Conservation (phyloP, 2,113 vertebrate genomes). For the Syngnathoides biaculeatus region DNA sequence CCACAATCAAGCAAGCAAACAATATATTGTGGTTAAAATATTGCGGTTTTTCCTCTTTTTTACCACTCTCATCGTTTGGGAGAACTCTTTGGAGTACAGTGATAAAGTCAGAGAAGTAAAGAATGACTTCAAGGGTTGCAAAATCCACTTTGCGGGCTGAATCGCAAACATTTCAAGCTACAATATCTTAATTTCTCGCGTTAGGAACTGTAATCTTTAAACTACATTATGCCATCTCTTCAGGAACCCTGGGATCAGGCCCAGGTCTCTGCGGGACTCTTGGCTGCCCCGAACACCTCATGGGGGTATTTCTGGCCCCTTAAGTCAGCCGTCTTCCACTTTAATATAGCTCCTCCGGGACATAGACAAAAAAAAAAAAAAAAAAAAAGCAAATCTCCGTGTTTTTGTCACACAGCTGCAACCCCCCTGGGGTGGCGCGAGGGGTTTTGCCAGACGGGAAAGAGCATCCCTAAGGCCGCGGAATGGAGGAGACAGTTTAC, state of each 20-base stretch:
- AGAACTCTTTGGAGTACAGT: background rate
- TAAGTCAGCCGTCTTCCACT: constrained; percentile 12
- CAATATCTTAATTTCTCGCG: background rate
- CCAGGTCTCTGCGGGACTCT: constrained; percentile 25
- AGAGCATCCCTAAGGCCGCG: background rate
- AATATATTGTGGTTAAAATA: background rate
- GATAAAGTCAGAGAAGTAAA: background rate
- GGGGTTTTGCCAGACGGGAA: constrained; percentile 23
- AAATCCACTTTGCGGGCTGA: background rate
- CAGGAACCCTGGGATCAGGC: constrained; percentile 28
- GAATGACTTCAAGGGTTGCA: background rate
- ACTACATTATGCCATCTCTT: constrained; percentile 24
- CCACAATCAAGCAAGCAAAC: background rate
- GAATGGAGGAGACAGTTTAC: background rate
- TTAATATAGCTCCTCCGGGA: constrained; percentile 18
- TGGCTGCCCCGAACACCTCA: constrained; percentile 32
- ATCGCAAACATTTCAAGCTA: background rate
- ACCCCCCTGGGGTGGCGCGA: constrained; percentile 12
- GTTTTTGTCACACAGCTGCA: constrained; percentile 33
- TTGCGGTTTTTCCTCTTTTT: background rate
- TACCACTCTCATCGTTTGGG: background rate
- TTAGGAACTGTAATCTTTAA: no score
- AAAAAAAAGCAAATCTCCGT: constrained; percentile 30
- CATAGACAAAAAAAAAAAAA: constrained; percentile 24
- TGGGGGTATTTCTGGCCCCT: constrained; percentile 1